phyloP scores from a whole-genome alignment of 2,888 invertebrate species.

The Anthophora plumipes region DNA sequence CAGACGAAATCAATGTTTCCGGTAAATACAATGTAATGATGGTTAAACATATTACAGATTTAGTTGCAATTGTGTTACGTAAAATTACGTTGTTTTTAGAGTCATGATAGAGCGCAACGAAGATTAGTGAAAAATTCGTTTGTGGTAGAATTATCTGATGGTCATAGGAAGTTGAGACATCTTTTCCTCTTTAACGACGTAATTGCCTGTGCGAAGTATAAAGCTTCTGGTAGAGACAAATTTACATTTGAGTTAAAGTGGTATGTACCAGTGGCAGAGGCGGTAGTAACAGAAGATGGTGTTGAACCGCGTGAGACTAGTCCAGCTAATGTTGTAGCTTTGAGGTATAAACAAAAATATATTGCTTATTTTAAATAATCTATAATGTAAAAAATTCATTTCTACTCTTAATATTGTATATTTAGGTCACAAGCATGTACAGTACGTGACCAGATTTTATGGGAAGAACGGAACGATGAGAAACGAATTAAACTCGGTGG shows the following conservation, averaged over 20 bases:
- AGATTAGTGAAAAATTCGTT: slow-evolving; percentile 97
- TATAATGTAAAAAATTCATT: background rate
- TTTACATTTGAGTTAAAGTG: slow-evolving; percentile 97
- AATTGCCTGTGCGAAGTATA: slow-evolving; percentile 97
- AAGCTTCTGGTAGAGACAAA: slow-evolving; percentile 94
- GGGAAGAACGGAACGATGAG: slow-evolving; percentile 89
- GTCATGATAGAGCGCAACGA: slow-evolving; percentile 92
- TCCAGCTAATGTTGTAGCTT: slow-evolving; percentile 92
- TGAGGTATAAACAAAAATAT: slow-evolving; percentile 85
- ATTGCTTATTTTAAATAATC: background rate
- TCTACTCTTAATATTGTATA: slow-evolving; percentile 5
- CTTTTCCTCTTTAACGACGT: slow-evolving; percentile 97
- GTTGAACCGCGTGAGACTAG: slow-evolving; percentile 90
- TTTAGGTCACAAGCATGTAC: slow-evolving; percentile 92
- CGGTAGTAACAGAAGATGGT: slow-evolving; percentile 90
- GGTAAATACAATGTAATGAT: slow-evolving; percentile 84
- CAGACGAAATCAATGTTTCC: slow-evolving; percentile 93
- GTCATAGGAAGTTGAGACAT: slow-evolving; percentile 95
- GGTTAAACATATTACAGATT: background rate
- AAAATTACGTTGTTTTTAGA: slow-evolving; percentile 84
- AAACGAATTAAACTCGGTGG: slow-evolving; percentile 88
- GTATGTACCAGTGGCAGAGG: slow-evolving; percentile 95
- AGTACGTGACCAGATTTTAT: slow-evolving; percentile 92
- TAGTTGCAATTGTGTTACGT: background rate
- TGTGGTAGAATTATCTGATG: slow-evolving; percentile 95